Evolutionary conservation across 2,113 vertebrate genomes (phyloP).

Genomic region (Boleophthalmus pectinirostris): DNA sequence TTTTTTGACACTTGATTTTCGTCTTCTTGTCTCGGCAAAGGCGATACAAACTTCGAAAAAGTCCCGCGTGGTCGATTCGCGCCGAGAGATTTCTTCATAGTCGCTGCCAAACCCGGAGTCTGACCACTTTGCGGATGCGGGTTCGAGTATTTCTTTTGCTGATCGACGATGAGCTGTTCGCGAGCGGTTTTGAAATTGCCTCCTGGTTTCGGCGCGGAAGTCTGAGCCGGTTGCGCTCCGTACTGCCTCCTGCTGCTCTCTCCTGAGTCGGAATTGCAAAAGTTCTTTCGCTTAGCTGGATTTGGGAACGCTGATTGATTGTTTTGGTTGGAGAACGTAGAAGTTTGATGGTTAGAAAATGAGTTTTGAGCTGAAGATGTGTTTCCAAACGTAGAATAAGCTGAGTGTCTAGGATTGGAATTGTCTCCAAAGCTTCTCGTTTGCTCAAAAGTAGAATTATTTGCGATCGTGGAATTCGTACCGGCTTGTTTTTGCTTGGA

Average conservation of each 20-base stretch:
- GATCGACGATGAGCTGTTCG: conserved; percentile 86
- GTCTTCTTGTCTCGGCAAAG: conserved; percentile 82
- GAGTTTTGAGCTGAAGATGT: conserved; percentile 47
- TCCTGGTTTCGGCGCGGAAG: conserved; percentile 34
- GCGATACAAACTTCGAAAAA: conserved; percentile 90
- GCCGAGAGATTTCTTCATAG: conserved; percentile 88
- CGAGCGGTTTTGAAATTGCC: conserved; percentile 87
- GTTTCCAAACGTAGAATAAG: conserved; percentile 20
- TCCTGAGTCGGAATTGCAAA: conserved; percentile 59
- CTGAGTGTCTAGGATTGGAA: conserved; percentile 29
- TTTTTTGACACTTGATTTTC: conserved; percentile 34
- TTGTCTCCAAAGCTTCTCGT: conserved; percentile 11
- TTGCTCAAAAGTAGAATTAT: conserved; percentile 22
- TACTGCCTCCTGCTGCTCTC: conserved; percentile 53
- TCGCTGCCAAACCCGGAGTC: conserved; percentile 47
- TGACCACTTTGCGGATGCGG: conserved; percentile 69
- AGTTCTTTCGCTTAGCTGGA: conserved; percentile 69
- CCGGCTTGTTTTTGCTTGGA: conserved; percentile 36
- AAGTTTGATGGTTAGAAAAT: conserved; percentile 54
- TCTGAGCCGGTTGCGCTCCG: conserved; percentile 26
- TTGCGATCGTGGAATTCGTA: not conserved
- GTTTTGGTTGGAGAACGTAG: conserved; percentile 45
- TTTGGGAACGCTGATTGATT: conserved; percentile 61
- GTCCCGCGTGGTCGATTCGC: conserved; percentile 86
- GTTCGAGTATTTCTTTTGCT: conserved; percentile 83